These are phyloP conservation scores for Cephus cinctus DNA, from an alignment of 1,140 invertebrate genomes.

Conservation along the genomic window DNA sequence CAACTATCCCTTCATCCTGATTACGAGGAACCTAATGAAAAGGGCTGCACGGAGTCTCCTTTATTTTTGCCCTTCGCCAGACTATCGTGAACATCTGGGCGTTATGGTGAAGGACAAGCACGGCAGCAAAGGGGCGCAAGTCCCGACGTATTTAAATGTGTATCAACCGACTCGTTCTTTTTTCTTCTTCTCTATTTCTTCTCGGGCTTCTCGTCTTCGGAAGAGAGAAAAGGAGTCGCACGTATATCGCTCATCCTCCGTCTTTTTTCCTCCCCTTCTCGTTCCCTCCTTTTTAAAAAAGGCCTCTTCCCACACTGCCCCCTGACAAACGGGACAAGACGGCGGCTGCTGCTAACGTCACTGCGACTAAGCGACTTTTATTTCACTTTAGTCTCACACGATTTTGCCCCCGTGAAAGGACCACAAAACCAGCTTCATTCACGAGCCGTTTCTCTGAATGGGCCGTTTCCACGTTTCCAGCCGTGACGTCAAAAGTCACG, in stretches of 20 bases:
- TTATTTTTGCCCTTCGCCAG: too few relatives aligned
- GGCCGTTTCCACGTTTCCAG: too few relatives aligned
- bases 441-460: background rate
- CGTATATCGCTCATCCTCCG: slow-evolving; percentile 24
- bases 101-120: too few relatives aligned
- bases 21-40: too few relatives aligned
- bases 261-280: slow-evolving; percentile 17
- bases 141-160: slow-evolving; percentile 1
- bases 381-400: slow-evolving; percentile 30
- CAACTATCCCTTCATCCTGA: too few relatives aligned
- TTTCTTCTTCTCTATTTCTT: slow-evolving; percentile 4
- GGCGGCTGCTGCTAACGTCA: slow-evolving; percentile 20
- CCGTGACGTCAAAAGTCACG: too few relatives aligned
- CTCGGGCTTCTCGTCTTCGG: too few relatives aligned
- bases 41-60: too few relatives aligned
- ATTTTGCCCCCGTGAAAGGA: slow-evolving; percentile 21
- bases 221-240: too few relatives aligned
- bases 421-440: slow-evolving; percentile 5
- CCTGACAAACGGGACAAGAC: slow-evolving; percentile 4
- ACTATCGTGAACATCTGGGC: too few relatives aligned
- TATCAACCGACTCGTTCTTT: slow-evolving; percentile 13
- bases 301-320: background rate
- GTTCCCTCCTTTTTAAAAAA: slow-evolving; percentile 1
- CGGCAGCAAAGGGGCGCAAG: background rate
- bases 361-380: slow-evolving; percentile 20